Evolutionary conservation across 2,797 vertebrate genomes (phyloP), one percentile per base, ranked within the genome.

Genomic region (Neoniphon sammara): DNA sequence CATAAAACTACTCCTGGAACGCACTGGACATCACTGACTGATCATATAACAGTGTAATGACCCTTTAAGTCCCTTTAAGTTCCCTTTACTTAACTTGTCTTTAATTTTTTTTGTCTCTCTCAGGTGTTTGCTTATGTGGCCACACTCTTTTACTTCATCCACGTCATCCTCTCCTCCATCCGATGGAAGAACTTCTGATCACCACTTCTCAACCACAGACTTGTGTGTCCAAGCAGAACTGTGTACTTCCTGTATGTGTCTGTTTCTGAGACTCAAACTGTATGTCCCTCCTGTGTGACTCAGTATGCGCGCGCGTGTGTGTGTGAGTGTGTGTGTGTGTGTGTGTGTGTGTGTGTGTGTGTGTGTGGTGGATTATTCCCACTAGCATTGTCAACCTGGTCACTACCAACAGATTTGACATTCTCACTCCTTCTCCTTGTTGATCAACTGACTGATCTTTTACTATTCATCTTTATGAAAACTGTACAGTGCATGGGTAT

Each of bases 121-220:
- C 66, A 94, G 93, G 94, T 95, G 34, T 94, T 95, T 15, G 88
- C 92, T n/a, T 88, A 76, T 25, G 0, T 82, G 0, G 34, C 92
- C 66, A 91, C 86, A 1, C 79, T 94, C 14, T 66, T 94, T 55
- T 95, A 95, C 87, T 93, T 94, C 81, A 81, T 94, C 73, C 94
- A 95, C 60, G 63, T 86, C 82, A 87, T 95, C 68, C 78, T 95
- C 20, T 95, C 94, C 0, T 85, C 93, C 25, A 69, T 92, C 31
- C 80, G 94, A 46, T 95, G 94, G 94, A 95, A 93, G 70, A 68
- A 82, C 68, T 94, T 93, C 77, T 94, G 80, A 94, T 39, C 53
- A 63, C 18, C 25, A 0, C 62, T 1, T 17, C 7, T 23, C 1
- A 30, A 34, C 12, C 7, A 1, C 18, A 27, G 5, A 46, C 7